Conservation (phyloP, 2,888 invertebrate species). For the Cephonodes hylas region DNA sequence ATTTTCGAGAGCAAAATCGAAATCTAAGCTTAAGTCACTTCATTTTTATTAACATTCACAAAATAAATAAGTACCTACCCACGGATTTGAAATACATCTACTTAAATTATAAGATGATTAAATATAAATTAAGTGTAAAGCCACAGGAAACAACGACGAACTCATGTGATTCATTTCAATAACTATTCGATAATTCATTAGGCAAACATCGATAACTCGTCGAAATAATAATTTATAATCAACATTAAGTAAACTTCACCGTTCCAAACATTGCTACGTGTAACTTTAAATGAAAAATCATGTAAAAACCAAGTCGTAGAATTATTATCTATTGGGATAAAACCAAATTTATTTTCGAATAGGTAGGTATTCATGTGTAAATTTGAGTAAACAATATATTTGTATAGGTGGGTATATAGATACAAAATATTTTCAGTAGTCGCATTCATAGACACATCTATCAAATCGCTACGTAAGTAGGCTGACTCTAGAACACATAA, state of each 20-base stretch:
- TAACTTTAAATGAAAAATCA: background rate
- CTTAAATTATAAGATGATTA: background rate
- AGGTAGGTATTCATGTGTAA: background rate
- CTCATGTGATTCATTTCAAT: background rate
- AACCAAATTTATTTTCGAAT: background rate
- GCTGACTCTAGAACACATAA: slow-evolving; percentile 35
- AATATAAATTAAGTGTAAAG: background rate
- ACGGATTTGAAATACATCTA: background rate
- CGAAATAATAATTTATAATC: background rate
- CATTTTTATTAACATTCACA: slow-evolving; percentile 65
- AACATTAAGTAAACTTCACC: background rate
- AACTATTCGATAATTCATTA: background rate
- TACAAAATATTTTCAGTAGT: background rate
- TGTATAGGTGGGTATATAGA: background rate
- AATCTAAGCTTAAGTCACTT: slow-evolving; percentile 60
- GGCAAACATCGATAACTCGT: background rate
- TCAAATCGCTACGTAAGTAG: slow-evolving; percentile 14
- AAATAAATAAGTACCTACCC: slow-evolving; percentile 18
- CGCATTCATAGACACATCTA: background rate
- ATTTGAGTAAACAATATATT: background rate
- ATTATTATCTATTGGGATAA: background rate
- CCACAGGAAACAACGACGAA: background rate
- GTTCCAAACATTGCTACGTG: background rate
- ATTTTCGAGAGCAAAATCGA: slow-evolving; percentile 67
- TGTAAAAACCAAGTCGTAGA: background rate